phyloP scores from a whole-genome alignment of 2,888 invertebrate genomes.

The Pachliopta kotzebuea region DNA sequence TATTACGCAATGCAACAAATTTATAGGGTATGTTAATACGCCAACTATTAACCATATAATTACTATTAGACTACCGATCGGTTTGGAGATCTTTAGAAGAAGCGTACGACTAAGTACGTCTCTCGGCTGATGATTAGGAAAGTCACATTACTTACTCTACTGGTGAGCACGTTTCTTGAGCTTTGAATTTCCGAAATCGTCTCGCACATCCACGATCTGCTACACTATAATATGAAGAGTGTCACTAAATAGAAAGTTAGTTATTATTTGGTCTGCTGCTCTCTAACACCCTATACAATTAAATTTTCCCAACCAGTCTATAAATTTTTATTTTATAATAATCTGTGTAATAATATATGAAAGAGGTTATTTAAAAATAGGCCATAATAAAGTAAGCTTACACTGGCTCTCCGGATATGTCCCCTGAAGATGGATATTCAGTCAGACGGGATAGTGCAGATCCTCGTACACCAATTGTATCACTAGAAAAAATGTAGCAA shows the following conservation, averaged over 20 bases:
- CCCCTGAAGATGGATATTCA: constrained; percentile 16
- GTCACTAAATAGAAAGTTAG: too few species aligned
- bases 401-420: constrained; percentile 3
- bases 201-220: background rate
- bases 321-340: too few species aligned
- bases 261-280: too few species aligned
- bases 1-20: too few species aligned
- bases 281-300: too few species aligned
- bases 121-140: too few species aligned
- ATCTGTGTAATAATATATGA: too few species aligned
- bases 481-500: constrained; percentile 1
- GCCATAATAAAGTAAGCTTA: background rate
- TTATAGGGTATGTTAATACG: too few species aligned
- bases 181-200: background rate
- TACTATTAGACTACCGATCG: background rate
- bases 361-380: too few species aligned
- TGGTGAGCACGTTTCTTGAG: background rate
- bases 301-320: too few species aligned
- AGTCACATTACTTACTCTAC: constrained; percentile 4
- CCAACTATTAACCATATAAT: too few species aligned
- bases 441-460: constrained; percentile 11
- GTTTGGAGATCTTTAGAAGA: background rate
- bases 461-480: background rate
- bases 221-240: background rate
- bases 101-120: too few species aligned